A percentile compares a stretch with the other conserved stretches of the same genome.
These are phyloP conservation scores for Drosophila putrida DNA, from an alignment of 2,888 invertebrate species.

Conservation along the genomic window DNA sequence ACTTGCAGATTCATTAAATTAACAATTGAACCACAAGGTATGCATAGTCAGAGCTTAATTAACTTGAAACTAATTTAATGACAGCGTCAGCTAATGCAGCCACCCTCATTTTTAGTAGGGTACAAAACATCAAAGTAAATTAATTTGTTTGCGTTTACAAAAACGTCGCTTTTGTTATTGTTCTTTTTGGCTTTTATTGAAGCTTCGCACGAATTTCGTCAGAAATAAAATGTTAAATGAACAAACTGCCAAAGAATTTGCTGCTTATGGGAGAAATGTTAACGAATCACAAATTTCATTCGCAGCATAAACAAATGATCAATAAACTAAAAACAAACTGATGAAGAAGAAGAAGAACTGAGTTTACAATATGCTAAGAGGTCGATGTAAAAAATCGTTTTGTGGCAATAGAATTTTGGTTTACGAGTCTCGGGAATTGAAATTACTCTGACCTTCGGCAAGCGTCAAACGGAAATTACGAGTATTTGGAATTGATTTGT, in stretches of 20 bases:
- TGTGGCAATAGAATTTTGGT: constrained; percentile 52
- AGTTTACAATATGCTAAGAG: constrained; percentile 23
- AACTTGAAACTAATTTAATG: constrained; percentile 32
- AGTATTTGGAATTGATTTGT: constrained; percentile 54
- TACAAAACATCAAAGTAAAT: constrained; percentile 47
- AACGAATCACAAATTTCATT: constrained; percentile 57
- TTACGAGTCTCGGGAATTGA: constrained; percentile 37
- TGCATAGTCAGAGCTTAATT: constrained; percentile 15
- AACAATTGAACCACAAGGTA: constrained; percentile 7
- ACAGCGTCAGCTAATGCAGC: constrained; percentile 29
- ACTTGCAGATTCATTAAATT: background rate
- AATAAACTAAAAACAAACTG: constrained; percentile 34
- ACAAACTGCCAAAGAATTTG: constrained; percentile 64
- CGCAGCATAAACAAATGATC: constrained; percentile 63
- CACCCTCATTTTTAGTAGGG: constrained; percentile 6
- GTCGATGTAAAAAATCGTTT: constrained; percentile 30
- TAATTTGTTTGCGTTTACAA: constrained; percentile 57
- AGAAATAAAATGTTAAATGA: constrained; percentile 56
- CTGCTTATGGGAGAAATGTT: constrained; percentile 57
- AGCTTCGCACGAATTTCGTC: constrained; percentile 71
- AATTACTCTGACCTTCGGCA: constrained; percentile 68
- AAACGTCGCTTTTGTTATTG: constrained; percentile 42
- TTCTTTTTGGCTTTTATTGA: constrained; percentile 51
- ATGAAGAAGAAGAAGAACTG: constrained; percentile 26
- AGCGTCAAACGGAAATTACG: constrained; percentile 21